A percentile compares a stretch with the other conserved stretches of the same genome.
These are phyloP conservation scores for Falco columbarius DNA, from an alignment of 2,797 vertebrate species.

Conservation along the genomic window DNA sequence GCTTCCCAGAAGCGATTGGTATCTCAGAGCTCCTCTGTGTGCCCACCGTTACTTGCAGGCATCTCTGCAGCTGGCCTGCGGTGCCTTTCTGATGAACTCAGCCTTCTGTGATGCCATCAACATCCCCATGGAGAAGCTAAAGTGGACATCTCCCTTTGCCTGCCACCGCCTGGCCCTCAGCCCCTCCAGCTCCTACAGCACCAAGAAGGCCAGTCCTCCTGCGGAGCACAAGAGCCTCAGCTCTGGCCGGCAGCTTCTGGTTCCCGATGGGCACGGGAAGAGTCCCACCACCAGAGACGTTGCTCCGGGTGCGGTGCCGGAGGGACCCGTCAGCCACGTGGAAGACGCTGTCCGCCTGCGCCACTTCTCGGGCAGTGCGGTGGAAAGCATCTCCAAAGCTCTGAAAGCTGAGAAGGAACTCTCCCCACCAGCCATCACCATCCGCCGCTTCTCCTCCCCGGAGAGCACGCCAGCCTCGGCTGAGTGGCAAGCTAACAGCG, in stretches of 20 bases:
- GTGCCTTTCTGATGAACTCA: constrained; percentile 86
- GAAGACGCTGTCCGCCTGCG: not conserved
- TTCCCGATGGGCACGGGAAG: not conserved
- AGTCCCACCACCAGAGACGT: not conserved
- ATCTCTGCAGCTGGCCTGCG: constrained; percentile 90
- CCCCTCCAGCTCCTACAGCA: constrained; percentile 72
- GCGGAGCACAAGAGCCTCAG: not conserved
- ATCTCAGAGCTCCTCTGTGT: not conserved
- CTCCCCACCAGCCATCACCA: constrained; percentile 47
- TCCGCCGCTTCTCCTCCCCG: constrained; percentile 27
- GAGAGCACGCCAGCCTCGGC: constrained; percentile 42
- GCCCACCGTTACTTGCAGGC: constrained; percentile 72
- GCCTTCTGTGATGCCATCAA: constrained; percentile 85
- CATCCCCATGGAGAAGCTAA: constrained; percentile 94
- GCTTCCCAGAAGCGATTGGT: not conserved
- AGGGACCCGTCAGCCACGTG: not conserved
- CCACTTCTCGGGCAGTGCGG: not conserved
- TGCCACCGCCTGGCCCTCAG: constrained; percentile 87
- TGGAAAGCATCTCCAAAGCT: constrained; percentile 47
- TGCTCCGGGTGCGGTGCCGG: accelerated
- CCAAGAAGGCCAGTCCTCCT: constrained; percentile 29
- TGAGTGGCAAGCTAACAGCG: constrained; percentile 5
- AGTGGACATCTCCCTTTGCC: constrained; percentile 92
- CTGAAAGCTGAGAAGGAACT: constrained; percentile 25
- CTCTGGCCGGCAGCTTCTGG: not conserved